These are phyloP conservation scores for Nymphalis c-album DNA, from an alignment of 2,888 invertebrate species.

Conservation along the genomic window DNA sequence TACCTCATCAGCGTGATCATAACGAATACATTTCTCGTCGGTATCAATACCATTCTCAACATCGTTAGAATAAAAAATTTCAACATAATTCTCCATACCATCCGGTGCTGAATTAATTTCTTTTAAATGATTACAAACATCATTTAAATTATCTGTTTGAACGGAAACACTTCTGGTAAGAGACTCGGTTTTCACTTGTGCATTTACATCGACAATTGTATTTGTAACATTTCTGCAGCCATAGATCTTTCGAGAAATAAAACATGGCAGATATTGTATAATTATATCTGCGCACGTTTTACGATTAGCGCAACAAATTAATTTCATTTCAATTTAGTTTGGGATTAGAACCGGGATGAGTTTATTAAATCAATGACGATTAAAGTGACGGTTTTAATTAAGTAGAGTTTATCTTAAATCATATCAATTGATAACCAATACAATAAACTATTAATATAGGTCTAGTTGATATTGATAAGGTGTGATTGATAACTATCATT, in stretches of 20 bases:
- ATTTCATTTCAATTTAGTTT: not conserved
- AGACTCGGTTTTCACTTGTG: not conserved
- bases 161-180: not conserved
- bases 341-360: not conserved
- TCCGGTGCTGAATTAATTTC: not conserved
- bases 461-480: not conserved
- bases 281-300: not conserved
- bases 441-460: not conserved
- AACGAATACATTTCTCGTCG: not conserved
- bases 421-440: not conserved
- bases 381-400: conserved; percentile 9
- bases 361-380: not conserved
- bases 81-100: not conserved
- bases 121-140: not conserved
- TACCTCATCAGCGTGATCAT: no score
- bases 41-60: no score
- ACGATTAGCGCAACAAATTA: not conserved
- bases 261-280: not conserved
- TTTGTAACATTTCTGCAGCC: not conserved
- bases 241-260: not conserved
- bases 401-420: conserved; percentile 8
- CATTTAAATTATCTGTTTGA: conserved; percentile 1
- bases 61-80: not conserved
- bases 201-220: not conserved
- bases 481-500: not conserved